Evolutionary conservation across 1,140 invertebrate genomes (phyloP), one percentile per base, ranked within the genome.

Genomic region (Drosophila pandora): DNA sequence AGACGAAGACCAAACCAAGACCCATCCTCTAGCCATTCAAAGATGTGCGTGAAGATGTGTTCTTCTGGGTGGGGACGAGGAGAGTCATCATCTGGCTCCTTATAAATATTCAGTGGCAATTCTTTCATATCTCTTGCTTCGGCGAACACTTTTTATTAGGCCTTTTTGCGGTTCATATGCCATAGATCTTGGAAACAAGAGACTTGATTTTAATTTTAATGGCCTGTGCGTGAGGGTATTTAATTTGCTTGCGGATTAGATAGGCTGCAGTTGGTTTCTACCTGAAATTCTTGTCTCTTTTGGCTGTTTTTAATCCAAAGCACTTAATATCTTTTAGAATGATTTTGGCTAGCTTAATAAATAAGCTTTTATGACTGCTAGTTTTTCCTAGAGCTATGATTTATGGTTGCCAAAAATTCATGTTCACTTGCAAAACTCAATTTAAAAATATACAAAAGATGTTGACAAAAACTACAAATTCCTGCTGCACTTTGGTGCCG

Each of bases 121-220:
- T 54, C 32, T 49, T 50, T 52, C n/a, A 39, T 43, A 43, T 49
- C 10, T 55, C 23, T 25, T 28, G 60, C 61, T 56, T 56, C 37
- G 21, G 17, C 25, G 43, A 69, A 68, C 34, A 75, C 54, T 75
- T 68, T 76, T 76, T 49, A 76, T 74, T 45, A 55, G 52, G 4
- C 50, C 8, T 32, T 70, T 70, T 47, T 63, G 59, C 41, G 54
- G 53, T 28, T 62, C 47, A 57, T 37, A 54, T 58, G 25, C 25
- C 25, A 28, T 28, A 37, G 56, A 25, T 17, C 37, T 13, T n/a
- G 25, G 13, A 23, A 21, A 1, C 70, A 54, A 52, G 60, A 58
- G 58, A 61, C 50, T 76, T 79, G 62, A 88, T 88, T 87, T 69
- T 52, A 88, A 88, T 87, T 83, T 87, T 88, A 87, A 87, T 83